Evolutionary conservation across 2,888 invertebrate species (phyloP).

Genomic region (Tyria jacobaeae): DNA sequence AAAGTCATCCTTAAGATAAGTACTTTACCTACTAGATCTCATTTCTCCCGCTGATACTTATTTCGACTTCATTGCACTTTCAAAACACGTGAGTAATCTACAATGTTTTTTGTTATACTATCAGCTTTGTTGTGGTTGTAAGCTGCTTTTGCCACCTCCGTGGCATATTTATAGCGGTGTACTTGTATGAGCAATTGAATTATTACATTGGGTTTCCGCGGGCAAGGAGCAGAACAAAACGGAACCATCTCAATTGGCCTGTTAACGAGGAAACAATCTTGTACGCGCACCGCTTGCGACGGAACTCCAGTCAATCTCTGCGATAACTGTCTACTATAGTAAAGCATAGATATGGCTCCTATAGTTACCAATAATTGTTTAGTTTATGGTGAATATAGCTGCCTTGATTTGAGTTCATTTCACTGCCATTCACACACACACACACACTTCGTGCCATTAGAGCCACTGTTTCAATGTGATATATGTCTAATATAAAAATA

Average conservation of each 20-base stretch:
- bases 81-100: too few relatives aligned
- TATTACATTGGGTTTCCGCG: conserved; percentile 72
- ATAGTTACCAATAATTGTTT: background rate
- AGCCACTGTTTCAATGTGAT: too few relatives aligned
- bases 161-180: conserved; percentile 39
- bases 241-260: conserved; percentile 71
- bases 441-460: too few relatives aligned
- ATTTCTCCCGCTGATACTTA: too few relatives aligned
- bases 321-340: conserved; percentile 34
- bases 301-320: conserved; percentile 82
- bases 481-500: too few relatives aligned
- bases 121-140: too few relatives aligned
- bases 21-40: too few relatives aligned
- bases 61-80: background rate
- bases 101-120: too few relatives aligned
- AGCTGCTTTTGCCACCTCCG: conserved; percentile 1
- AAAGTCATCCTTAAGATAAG: too few relatives aligned
- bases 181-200: conserved; percentile 72
- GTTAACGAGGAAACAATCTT: conserved; percentile 86
- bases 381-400: too few relatives aligned
- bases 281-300: conserved; percentile 83
- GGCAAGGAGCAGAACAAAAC: conserved; percentile 79
- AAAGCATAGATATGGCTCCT: conserved; percentile 22
- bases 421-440: too few relatives aligned
- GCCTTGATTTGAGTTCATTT: too few relatives aligned